Conservation (phyloP, 2,797 vertebrate genomes). For the Lycodopsis pacificus region DNA sequence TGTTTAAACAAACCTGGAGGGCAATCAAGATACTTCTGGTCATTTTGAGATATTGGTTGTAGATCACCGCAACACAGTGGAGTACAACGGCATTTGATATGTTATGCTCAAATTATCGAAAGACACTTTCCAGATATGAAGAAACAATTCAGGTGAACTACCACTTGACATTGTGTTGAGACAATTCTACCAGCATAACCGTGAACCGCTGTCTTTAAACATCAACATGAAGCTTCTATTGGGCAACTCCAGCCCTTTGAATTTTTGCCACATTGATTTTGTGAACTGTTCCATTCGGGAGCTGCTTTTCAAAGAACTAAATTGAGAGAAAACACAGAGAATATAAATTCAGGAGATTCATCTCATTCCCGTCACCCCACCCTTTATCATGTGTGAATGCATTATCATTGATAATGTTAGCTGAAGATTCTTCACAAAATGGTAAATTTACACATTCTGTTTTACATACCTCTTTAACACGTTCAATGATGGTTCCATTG, state of each 20-base stretch:
- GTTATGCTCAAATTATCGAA: not conserved
- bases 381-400: not conserved
- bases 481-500: constrained; percentile 33
- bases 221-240: constrained; percentile 10
- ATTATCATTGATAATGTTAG: not conserved
- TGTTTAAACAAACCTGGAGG: not conserved
- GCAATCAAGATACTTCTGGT: not conserved
- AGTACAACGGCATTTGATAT: not conserved
- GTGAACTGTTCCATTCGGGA: constrained; percentile 35
- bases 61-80: not conserved
- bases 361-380: not conserved
- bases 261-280: constrained; percentile 25
- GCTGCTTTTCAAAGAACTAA: constrained; percentile 38
- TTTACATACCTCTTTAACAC: constrained; percentile 51
- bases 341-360: not conserved
- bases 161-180: not conserved
- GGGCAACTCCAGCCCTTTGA: not conserved
- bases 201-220: not conserved
- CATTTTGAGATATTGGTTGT: not conserved
- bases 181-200: not conserved
- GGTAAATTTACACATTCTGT: not conserved
- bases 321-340: constrained; percentile 28
- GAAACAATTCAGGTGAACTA: not conserved
- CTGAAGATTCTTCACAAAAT: not conserved
- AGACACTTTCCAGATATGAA: not conserved